phyloP scores from a whole-genome alignment of 1,140 invertebrate species.

The Dufourea novaeangliae region DNA sequence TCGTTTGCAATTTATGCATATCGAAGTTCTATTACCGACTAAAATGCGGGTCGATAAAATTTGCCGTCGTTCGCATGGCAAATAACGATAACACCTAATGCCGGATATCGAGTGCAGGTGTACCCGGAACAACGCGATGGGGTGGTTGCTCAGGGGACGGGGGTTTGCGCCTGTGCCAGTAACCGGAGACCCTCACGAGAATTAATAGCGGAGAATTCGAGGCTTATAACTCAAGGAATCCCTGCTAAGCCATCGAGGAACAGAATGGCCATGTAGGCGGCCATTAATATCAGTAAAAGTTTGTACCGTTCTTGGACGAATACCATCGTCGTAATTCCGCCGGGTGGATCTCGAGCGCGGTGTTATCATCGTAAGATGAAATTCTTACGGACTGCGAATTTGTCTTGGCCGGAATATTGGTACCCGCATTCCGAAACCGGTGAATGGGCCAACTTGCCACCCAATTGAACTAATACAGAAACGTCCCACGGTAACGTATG shows the following conservation, averaged over 20 bases:
- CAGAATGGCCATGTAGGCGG: conserved; percentile 55
- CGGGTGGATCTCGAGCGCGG: conserved; percentile 6
- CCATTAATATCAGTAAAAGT: conserved; percentile 65
- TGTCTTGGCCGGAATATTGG: background rate
- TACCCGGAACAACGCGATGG: conserved; percentile 18
- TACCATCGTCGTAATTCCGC: conserved; percentile 44
- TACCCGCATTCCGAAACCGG: background rate
- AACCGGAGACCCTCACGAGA: conserved; percentile 46
- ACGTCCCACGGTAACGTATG: background rate
- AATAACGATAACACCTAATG: conserved; percentile 62
- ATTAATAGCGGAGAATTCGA: conserved; percentile 62
- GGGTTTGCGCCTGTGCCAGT: conserved; percentile 36
- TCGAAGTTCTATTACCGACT: conserved; percentile 52
- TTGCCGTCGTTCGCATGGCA: conserved; percentile 40
- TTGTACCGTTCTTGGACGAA: conserved; percentile 55
- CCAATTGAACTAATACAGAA: conserved; percentile 28
- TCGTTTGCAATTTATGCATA: conserved; percentile 57
- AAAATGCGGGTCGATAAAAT: conserved; percentile 58
- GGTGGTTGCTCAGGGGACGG: too few relatives aligned
- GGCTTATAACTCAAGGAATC: conserved; percentile 67
- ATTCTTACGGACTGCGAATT: conserved; percentile 35
- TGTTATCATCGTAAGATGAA: conserved; percentile 45
- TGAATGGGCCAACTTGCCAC: conserved; percentile 5
- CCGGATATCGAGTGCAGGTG: conserved; percentile 67
- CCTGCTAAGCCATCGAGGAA: conserved; percentile 57